These are phyloP conservation scores for Helicoverpa zea DNA, from an alignment of 1,140 invertebrate genomes.

Conservation along the genomic window DNA sequence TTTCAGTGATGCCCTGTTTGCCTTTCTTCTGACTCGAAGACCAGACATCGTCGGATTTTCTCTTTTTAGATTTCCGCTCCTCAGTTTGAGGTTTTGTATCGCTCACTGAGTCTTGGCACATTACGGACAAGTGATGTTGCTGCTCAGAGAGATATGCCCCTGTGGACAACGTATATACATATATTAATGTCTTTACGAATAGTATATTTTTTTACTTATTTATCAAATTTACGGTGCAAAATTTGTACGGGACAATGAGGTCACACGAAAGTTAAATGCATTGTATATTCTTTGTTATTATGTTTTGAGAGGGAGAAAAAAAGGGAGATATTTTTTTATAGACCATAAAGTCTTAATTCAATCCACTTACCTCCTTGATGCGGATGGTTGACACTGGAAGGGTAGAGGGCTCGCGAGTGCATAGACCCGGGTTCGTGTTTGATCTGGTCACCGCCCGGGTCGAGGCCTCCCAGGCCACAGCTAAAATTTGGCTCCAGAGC, in stretches of 20 bases:
- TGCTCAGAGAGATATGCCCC: conserved; percentile 83
- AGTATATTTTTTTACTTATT: too few species aligned
- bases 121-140: conserved; percentile 81
- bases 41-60: conserved; percentile 81
- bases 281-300: too few species aligned
- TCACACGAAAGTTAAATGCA: too few species aligned
- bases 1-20: conserved; percentile 76
- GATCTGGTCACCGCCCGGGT: conserved; percentile 80
- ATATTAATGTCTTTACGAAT: neutral
- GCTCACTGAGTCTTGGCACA: conserved; percentile 72
- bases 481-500: conserved; percentile 84
- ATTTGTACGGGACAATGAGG: too few species aligned
- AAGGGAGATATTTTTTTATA: too few species aligned
- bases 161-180: conserved; percentile 49
- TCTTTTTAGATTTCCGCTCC: conserved; percentile 82
- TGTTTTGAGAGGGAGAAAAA: too few species aligned
- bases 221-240: too few species aligned
- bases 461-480: conserved; percentile 82
- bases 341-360: neutral
- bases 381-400: conserved; percentile 73
- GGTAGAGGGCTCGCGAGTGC: conserved; percentile 75
- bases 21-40: conserved; percentile 75
- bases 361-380: conserved; percentile 76
- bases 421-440: conserved; percentile 71
- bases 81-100: conserved; percentile 68